Percentiles rank a stretch among this genome's conserved stretches.
These are phyloP conservation scores for Episyrphus balteatus DNA, from an alignment of 1,140 invertebrate species.

Conservation along the genomic window DNA sequence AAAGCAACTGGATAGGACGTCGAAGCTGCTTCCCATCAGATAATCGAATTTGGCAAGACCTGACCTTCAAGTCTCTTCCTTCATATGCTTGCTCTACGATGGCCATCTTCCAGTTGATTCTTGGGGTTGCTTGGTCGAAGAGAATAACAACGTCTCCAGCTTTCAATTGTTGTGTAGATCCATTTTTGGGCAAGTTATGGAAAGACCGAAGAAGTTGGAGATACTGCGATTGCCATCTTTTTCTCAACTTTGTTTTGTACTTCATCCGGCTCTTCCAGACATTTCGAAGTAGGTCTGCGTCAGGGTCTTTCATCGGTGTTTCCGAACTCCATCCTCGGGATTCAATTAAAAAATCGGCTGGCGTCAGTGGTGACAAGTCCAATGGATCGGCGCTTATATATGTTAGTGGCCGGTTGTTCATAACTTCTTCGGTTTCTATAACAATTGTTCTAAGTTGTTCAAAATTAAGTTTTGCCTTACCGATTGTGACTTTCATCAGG, in stretches of 20 bases:
- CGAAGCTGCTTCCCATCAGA: neutral
- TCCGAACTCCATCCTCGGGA: too few relatives aligned
- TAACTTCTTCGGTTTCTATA: neutral
- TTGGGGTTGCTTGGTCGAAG: neutral
- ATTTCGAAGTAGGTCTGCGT: too few relatives aligned
- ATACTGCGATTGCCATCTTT: neutral
- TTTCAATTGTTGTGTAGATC: neutral
- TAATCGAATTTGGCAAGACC: neutral
- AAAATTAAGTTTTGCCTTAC: neutral
- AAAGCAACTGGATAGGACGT: neutral
- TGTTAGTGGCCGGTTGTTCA: neutral
- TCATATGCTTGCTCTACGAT: neutral
- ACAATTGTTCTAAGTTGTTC: neutral
- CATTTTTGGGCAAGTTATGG: neutral
- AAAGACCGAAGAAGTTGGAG: neutral
- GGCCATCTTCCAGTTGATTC: neutral
- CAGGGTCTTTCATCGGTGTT: too few relatives aligned
- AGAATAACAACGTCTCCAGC: neutral
- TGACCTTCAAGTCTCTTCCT: neutral
- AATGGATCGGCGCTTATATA: neutral
- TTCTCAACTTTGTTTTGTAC: neutral
- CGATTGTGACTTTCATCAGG: conserved; percentile 1
- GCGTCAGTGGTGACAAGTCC: neutral
- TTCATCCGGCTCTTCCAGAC: neutral
- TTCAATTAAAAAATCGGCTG: neutral